Evolutionary conservation across 2,888 invertebrate species (phyloP), one percentile per base, ranked within the genome.

Genomic region (Stictocephala bisonia): DNA sequence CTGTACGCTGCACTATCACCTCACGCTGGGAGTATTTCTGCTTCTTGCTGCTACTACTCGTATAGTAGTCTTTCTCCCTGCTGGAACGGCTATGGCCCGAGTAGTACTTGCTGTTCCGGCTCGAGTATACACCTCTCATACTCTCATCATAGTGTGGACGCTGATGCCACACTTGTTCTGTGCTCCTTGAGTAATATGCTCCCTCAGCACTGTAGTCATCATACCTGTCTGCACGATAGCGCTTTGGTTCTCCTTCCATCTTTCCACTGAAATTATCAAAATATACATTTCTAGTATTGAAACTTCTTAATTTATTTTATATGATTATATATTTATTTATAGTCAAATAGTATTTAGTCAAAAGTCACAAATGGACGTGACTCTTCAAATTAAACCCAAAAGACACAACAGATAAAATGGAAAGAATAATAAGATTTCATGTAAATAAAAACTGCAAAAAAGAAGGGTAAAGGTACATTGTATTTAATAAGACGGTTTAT

Each of bases 1-100:
- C 79, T 11, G 76, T 90, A 26, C 93, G 88, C 82, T 93, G 93
- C 0, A 93, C 92, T 77, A 92, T 93, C 1, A 93, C 93, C 82
- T 92, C 91, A 4, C 91, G 86, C 3, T 90, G 88, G 0, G 92
- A 89, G 3, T 79, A 79, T 31, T 77, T 76, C 27, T 68, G 68
- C 29, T 68, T 40, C 24, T 73, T 73, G 40, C 60, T 40, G 3
- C 60, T 40, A 2, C 22, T 4, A 9, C 56, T 22, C 44, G 66
- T 53, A 27, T 73, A 73, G 50, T 73, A 73, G 31, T 73, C 73
- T 26, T 53, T 53, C 15, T 68, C 68, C 11, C 44, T 22, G 15
- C 51, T 53, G 1, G 35, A 35, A 3, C 69, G 51, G 4, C 53
- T 11, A 22, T 69, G 58, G 6, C 7, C 6, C 35, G 6, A 6